Conservation (phyloP, 2,888 invertebrate genomes). For the Mesochorus sp. region DNA sequence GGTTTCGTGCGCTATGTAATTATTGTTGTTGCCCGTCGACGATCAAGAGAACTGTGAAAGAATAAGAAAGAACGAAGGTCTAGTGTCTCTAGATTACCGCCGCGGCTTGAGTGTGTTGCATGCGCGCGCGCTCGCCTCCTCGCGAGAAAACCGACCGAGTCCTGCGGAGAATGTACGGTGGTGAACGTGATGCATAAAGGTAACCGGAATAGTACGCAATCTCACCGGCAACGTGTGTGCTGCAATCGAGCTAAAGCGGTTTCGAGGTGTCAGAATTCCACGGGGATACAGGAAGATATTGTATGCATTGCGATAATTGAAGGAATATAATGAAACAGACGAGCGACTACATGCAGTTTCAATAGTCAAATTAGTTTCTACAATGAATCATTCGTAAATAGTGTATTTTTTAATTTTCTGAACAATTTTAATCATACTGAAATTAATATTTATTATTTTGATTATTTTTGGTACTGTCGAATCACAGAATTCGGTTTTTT, state of each 20-base stretch:
- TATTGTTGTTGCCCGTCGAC: constrained; percentile 48
- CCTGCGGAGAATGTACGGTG: constrained; percentile 15
- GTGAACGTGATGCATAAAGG: constrained; percentile 19
- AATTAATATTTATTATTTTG: too few relatives aligned
- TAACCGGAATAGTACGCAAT: constrained; percentile 59
- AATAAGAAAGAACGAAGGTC: constrained; percentile 33
- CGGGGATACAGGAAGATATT: background rate
- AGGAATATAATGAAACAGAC: background rate
- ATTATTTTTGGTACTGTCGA: too few relatives aligned
- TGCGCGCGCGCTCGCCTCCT: constrained; percentile 34
- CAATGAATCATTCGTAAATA: too few relatives aligned
- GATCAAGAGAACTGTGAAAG: constrained; percentile 32
- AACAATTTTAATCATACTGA: too few relatives aligned
- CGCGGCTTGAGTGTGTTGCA: constrained; percentile 30
- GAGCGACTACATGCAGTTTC: background rate
- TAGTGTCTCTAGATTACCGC: constrained; percentile 53
- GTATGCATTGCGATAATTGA: background rate
- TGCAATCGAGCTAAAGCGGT: constrained; percentile 42
- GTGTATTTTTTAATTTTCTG: too few relatives aligned
- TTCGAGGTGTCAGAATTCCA: background rate
- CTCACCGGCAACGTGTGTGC: constrained; percentile 29
- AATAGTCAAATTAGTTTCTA: background rate
- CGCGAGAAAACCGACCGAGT: constrained; percentile 31
- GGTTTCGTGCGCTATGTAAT: constrained; percentile 53
- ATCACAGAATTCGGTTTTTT: too few relatives aligned